These are phyloP conservation scores for Bergia puertoricense DNA, from an alignment of 92 coral and sea anemone species.

Conservation along the genomic window DNA sequence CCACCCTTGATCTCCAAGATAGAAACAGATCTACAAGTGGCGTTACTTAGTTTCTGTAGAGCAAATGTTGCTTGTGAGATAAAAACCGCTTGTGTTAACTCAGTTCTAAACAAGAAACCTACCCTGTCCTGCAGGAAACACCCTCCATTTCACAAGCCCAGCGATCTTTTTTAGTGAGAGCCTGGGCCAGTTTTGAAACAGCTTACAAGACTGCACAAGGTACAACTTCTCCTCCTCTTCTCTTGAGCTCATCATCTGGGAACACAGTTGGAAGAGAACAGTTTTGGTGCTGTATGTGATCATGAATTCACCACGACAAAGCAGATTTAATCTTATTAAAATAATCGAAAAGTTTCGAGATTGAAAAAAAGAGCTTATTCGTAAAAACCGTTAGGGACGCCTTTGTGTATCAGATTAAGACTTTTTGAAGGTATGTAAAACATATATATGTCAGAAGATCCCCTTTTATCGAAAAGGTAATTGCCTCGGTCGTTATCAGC, in stretches of 20 bases:
- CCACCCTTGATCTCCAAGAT: too few relatives aligned
- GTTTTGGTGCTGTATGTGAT: neutral
- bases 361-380: too few relatives aligned
- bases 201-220: slow-evolving; percentile 83
- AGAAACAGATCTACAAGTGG: neutral
- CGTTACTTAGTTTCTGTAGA: neutral
- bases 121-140: slow-evolving; percentile 91
- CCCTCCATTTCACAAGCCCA: slow-evolving; percentile 84
- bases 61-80: neutral
- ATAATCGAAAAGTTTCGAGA: too few relatives aligned
- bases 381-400: too few relatives aligned
- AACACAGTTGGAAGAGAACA: neutral
- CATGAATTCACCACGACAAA: too few relatives aligned
- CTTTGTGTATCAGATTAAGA: too few relatives aligned
- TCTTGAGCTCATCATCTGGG: slow-evolving; percentile 71
- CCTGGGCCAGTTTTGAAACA: slow-evolving; percentile 89
- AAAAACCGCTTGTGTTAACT: too few relatives aligned
- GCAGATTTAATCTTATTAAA: too few relatives aligned
- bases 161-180: slow-evolving; percentile 88
- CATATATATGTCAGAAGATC: too few relatives aligned
- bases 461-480: too few relatives aligned
- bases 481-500: too few relatives aligned
- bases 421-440: too few relatives aligned
- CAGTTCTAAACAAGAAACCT: neutral
- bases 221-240: slow-evolving; percentile 86